Conservation (phyloP, 2,113 vertebrate genomes). For the Nibea albiflora region DNA sequence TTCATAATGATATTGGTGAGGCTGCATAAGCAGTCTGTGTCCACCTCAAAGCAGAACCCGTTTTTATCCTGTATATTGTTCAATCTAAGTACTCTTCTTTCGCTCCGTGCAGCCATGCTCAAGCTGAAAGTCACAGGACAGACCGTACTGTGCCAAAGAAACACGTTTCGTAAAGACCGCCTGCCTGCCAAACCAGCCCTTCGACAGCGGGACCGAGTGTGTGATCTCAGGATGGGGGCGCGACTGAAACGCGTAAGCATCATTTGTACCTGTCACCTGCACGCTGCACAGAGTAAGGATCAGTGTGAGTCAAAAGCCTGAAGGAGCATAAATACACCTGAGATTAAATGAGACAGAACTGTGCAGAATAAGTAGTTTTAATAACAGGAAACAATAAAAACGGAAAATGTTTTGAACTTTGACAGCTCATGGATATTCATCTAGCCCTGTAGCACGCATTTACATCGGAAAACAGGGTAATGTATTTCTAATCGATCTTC, state of each 20-base stretch:
- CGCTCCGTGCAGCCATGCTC: constrained; percentile 82
- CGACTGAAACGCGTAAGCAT: constrained; percentile 83
- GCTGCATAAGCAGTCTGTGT: neutral
- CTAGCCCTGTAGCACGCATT: constrained; percentile 24
- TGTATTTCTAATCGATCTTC: neutral
- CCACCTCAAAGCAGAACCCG: too few species aligned
- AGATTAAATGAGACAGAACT: neutral
- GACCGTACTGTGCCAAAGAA: constrained; percentile 85
- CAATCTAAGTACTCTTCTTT: neutral
- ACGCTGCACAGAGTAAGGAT: neutral
- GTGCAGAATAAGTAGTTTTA: neutral
- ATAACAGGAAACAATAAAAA: neutral
- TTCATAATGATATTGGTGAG: constrained; percentile 87
- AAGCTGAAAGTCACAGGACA: constrained; percentile 83
- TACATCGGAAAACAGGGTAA: constrained; percentile 47
- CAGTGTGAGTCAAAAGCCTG: neutral
- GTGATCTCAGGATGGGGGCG: constrained; percentile 90
- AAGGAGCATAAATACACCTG: neutral
- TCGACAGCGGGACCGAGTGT: constrained; percentile 83
- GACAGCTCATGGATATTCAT: constrained; percentile 42
- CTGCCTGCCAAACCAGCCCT: constrained; percentile 80
- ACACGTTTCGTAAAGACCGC: constrained; percentile 86
- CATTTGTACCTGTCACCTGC: neutral
- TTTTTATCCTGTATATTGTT: too few species aligned
- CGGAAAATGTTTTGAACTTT: constrained; percentile 30